Conservation (phyloP, 2,888 invertebrate genomes). For the Nasonovia ribisnigri region DNA sequence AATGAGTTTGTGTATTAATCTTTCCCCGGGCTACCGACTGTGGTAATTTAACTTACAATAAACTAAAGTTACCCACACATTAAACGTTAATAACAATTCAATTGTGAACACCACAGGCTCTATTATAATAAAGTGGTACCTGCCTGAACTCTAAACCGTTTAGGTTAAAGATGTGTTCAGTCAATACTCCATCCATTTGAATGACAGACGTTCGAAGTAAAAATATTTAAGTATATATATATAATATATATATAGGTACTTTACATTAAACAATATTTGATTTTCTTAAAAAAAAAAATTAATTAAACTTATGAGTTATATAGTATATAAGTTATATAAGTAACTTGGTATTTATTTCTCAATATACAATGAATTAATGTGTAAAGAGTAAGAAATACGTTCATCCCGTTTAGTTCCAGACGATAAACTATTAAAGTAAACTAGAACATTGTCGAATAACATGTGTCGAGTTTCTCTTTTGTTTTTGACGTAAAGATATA, state of each 20-base stretch:
- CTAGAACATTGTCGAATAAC: background rate
- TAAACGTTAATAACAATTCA: background rate
- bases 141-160: background rate
- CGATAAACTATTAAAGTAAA: background rate
- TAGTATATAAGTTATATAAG: no score
- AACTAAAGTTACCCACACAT: background rate
- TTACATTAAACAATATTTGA: background rate
- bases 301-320: background rate
- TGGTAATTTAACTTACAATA: background rate
- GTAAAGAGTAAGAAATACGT: background rate
- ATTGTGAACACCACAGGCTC: background rate
- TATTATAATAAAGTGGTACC: background rate
- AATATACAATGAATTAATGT: background rate
- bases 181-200: background rate
- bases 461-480: background rate
- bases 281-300: background rate
- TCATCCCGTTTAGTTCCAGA: background rate
- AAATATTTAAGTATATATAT: background rate
- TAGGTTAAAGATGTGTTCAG: background rate
- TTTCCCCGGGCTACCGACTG: background rate
- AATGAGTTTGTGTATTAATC: background rate
- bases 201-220: background rate
- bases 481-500: background rate
- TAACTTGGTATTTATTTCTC: background rate
- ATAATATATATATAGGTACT: no score